Conservation (phyloP, 2,113 vertebrate species). For the Cepphus grylle region DNA sequence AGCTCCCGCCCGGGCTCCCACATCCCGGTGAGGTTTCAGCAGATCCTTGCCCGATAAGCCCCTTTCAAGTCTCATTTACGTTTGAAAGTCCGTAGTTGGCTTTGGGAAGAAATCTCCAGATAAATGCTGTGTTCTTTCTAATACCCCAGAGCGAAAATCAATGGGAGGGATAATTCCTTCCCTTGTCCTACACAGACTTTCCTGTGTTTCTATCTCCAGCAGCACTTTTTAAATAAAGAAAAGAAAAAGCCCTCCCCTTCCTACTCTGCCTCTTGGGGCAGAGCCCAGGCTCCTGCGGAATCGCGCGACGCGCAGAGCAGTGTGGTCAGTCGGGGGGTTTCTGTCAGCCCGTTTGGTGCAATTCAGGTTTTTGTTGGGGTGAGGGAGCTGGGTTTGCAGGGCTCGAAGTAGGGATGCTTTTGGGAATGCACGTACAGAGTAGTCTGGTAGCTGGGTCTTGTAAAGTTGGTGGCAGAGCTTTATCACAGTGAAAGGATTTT, state of each 20-base stretch:
- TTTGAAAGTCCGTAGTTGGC: slow-evolving; percentile 88
- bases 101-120: slow-evolving; percentile 85
- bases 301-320: accelerated
- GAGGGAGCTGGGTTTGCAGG: background rate
- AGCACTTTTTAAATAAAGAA: slow-evolving; percentile 47
- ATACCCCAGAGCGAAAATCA: slow-evolving; percentile 98
- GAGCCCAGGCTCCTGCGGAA: accelerated
- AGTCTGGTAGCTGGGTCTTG: background rate
- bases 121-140: slow-evolving; percentile 92
- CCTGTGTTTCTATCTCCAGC: slow-evolving; percentile 59
- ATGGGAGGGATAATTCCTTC: slow-evolving; percentile 92
- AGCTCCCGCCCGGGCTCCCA: background rate
- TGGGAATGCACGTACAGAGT: background rate
- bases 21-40: slow-evolving; percentile 4
- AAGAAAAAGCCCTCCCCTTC: background rate
- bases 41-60: slow-evolving; percentile 68
- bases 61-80: slow-evolving; percentile 89
- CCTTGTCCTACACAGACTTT: slow-evolving; percentile 77
- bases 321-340: accelerated
- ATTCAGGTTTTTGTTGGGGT: background rate
- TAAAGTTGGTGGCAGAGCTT: background rate
- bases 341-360: background rate
- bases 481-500: background rate
- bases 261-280: background rate
- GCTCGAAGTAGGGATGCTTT: background rate